phyloP scores from a whole-genome alignment of 2,797 vertebrate species.

The Myotis myotis region DNA sequence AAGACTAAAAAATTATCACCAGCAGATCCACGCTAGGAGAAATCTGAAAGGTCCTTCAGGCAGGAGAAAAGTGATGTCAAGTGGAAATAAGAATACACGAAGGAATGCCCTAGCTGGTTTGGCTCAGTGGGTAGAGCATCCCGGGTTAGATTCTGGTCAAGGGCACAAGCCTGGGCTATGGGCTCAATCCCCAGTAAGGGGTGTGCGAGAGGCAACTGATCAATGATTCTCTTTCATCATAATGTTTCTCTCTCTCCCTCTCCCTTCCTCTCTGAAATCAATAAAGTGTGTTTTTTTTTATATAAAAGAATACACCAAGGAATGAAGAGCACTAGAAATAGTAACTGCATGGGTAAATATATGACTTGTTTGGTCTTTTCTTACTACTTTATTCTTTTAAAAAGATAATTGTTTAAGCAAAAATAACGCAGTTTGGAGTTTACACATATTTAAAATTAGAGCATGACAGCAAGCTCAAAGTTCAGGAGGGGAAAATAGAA shows the following conservation, averaged over 20 bases:
- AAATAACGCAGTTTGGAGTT: not conserved
- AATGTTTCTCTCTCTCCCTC: not conserved
- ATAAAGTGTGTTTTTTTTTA: too few species aligned
- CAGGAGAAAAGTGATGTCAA: too few species aligned
- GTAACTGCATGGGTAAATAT: too few species aligned
- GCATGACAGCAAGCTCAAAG: not conserved
- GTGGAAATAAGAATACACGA: not conserved
- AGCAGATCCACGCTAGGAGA: not conserved
- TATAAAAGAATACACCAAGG: too few species aligned
- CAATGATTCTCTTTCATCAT: not conserved
- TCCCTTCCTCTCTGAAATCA: not conserved
- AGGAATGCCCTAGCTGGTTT: not conserved
- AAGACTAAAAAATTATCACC: not conserved
- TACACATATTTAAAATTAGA: not conserved
- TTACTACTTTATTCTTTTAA: too few species aligned
- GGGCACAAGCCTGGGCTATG: too few species aligned
- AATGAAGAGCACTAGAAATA: too few species aligned
- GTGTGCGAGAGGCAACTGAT: not conserved
- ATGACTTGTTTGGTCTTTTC: too few species aligned
- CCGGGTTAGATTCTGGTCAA: too few species aligned
- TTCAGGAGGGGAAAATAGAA: not conserved
- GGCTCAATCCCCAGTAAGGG: not conserved
- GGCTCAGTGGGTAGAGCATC: not conserved
- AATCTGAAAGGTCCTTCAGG: not conserved
- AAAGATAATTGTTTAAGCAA: not conserved